Conservation (phyloP, 2,113 vertebrate genomes). For the Bufo bufo region DNA sequence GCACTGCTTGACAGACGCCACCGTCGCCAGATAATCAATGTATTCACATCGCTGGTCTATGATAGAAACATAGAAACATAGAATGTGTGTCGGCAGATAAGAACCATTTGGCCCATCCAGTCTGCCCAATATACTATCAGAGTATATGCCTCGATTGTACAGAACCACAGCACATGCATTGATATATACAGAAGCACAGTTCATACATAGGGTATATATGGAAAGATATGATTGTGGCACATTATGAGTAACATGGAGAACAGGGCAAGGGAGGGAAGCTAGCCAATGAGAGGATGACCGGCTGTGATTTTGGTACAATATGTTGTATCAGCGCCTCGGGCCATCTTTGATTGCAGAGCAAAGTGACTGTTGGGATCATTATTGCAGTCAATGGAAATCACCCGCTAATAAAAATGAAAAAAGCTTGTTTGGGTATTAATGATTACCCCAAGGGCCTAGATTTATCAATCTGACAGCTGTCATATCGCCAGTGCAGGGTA, state of each 20-base stretch:
- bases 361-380: neutral
- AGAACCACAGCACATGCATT: no score
- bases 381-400: constrained; percentile 40
- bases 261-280: neutral
- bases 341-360: constrained; percentile 14
- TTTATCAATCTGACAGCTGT: constrained; percentile 31
- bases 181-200: no score
- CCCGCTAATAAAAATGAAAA: constrained; percentile 20
- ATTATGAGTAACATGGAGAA: neutral
- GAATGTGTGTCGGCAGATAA: no score
- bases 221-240: no score
- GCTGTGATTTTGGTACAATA: neutral
- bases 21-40: no score
- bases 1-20: no score
- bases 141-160: no score
- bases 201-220: no score
- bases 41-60: no score
- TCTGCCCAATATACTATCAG: no score
- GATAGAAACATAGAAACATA: no score
- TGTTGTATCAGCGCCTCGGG: neutral
- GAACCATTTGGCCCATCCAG: no score
- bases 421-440: constrained; percentile 23
- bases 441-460: constrained; percentile 30
- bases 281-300: neutral
- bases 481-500: neutral